These are phyloP conservation scores for Atta texana DNA, from an alignment of 1,140 invertebrate species.

Conservation along the genomic window DNA sequence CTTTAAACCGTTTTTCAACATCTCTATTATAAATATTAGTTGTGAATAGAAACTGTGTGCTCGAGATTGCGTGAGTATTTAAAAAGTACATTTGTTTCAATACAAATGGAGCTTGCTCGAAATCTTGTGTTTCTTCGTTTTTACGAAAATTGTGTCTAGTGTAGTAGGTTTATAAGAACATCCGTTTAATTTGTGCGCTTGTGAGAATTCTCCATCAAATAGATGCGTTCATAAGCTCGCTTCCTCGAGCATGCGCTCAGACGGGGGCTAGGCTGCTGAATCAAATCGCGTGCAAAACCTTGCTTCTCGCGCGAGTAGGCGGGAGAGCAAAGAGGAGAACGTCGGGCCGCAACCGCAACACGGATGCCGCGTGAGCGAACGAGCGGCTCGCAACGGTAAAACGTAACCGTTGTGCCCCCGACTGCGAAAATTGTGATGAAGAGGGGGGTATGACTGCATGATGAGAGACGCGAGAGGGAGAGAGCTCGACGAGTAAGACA, in stretches of 20 bases:
- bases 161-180: background rate
- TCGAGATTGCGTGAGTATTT: background rate
- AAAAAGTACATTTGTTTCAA: background rate
- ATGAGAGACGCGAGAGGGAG: conserved; percentile 1
- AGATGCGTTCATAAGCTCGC: background rate
- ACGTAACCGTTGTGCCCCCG: conserved; percentile 80
- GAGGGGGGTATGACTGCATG: conserved; percentile 48
- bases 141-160: background rate
- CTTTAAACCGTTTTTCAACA: background rate
- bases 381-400: conserved; percentile 80
- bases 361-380: conserved; percentile 68
- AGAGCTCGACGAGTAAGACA: conserved; percentile 78
- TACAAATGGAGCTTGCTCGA: background rate
- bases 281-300: conserved; percentile 36
- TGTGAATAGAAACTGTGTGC: background rate
- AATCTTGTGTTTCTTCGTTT: background rate
- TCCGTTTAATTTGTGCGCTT: no score
- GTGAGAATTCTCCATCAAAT: background rate
- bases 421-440: conserved; percentile 68
- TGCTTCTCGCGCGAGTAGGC: conserved; percentile 57
- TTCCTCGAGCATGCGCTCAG: conserved; percentile 17
- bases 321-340: conserved; percentile 61
- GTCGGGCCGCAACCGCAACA: conserved; percentile 68
- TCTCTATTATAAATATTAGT: background rate
- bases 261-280: conserved; percentile 31